Conservation (phyloP, 2,888 invertebrate genomes). For the Alsophila aescularia region DNA sequence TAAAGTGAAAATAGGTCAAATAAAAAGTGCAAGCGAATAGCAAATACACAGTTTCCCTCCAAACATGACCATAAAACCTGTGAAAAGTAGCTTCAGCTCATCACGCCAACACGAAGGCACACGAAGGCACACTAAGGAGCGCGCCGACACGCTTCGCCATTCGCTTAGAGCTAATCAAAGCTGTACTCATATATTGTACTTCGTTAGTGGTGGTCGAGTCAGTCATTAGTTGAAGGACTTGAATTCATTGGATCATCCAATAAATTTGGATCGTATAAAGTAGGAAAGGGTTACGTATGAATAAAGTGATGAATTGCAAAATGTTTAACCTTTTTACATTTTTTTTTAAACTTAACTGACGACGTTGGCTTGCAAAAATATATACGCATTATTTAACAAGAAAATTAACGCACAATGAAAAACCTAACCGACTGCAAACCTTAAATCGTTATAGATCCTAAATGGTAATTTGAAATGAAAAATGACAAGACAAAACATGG, state of each 20-base stretch:
- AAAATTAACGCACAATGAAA: too few relatives aligned
- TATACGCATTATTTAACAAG: too few relatives aligned
- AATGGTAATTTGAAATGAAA: too few relatives aligned
- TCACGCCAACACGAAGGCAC: neutral
- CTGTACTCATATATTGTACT: conserved; percentile 11
- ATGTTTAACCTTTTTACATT: too few relatives aligned
- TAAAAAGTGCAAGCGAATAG: neutral
- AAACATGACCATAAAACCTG: neutral
- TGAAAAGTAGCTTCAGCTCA: neutral
- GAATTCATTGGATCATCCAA: neutral
- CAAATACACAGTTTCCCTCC: neutral
- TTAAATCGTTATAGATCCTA: too few relatives aligned
- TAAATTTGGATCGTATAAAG: too few relatives aligned
- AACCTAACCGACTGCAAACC: too few relatives aligned
- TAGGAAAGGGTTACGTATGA: too few relatives aligned
- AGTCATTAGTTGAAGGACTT: conserved; percentile 6
- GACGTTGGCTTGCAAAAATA: too few relatives aligned
- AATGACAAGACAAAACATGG: too few relatives aligned
- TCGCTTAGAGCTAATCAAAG: neutral
- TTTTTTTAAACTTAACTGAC: too few relatives aligned
- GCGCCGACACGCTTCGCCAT: conserved; percentile 6
- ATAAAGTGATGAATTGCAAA: too few relatives aligned
- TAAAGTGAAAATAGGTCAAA: neutral
- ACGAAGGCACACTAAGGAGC: neutral
- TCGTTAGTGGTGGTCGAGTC: conserved; percentile 6